Base-by-base conservation (phyloP, 2,888 invertebrate genomes). In the Desoria tigrina region DNA sequence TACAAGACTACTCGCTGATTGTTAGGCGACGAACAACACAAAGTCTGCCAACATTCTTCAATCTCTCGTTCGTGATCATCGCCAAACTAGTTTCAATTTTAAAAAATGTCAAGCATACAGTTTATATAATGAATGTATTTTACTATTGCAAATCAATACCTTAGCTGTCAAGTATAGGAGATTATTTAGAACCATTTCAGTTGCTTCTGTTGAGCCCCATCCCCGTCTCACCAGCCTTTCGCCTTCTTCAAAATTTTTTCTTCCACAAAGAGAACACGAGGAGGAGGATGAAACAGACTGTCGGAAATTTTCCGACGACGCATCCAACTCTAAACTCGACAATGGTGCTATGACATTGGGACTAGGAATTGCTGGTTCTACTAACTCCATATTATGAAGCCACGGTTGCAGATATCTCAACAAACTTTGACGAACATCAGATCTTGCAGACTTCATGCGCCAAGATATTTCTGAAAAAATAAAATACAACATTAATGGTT, bases 161-260 rank as follows among this genome's bases (percentile, higher is more conserved):
- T 94, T 94, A 2, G 94, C 92, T 6, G 98, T 99, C 77, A 98
- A 91, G 82, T 97, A 98, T 82, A 99, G 94, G 23, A 99, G 87
- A 83, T 99, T 99, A 81, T 99, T 99, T 70, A 99, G 86, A 56
- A 99, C 94, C 94, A 99, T 96, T 83, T 99, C 98, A 0, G 98
- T 99, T n/a, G 98, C 98, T 82, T 98, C 97, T 0, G 92, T 92
- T 0, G 96, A 96, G 50, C 99, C 99, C 86, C 98, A 96, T 0
- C 98, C 98, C 80, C 96, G 64, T 11, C 74, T 55, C 9, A 76
- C 70, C 2, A 74, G 39, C 27, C 72, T 37, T 27, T 69, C 71
- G 7, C 69, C 71, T 32, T 69, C 67, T 14, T 76, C 74, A 61
- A 69, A 67, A 58, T 66, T 68, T 42, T 66, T 72, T 11, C 71